These are phyloP conservation scores for Cordilura impudica DNA, from an alignment of 2,888 invertebrate species.

Conservation along the genomic window DNA sequence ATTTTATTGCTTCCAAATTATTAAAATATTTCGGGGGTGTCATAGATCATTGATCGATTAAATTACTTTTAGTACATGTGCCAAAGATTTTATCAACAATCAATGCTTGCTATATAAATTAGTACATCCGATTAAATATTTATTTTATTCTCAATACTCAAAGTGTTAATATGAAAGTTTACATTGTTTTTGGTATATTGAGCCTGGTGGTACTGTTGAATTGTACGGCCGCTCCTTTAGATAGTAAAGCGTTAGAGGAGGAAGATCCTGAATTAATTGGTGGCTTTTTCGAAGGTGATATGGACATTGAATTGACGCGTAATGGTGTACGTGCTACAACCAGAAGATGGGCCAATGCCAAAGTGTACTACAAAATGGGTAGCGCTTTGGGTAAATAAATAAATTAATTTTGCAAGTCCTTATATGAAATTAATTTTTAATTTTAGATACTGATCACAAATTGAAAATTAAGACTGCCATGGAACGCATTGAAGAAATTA, in stretches of 20 bases:
- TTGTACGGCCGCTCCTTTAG: neutral
- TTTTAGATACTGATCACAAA: constrained; percentile 77
- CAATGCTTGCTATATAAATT: neutral
- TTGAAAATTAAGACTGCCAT: constrained; percentile 83
- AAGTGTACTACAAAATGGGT: constrained; percentile 81
- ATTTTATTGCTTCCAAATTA: too few species aligned
- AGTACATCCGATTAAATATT: neutral
- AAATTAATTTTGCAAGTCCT: constrained; percentile 32
- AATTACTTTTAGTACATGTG: too few species aligned
- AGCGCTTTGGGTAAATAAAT: constrained; percentile 64
- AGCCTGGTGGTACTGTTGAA: neutral
- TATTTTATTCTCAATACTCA: neutral
- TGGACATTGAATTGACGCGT: constrained; percentile 80
- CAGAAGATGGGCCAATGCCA: constrained; percentile 82
- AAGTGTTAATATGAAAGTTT: neutral
- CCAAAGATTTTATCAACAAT: neutral
- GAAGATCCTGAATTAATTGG: constrained; percentile 87
- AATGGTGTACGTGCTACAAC: constrained; percentile 81
- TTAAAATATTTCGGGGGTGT: too few species aligned
- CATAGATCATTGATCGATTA: too few species aligned
- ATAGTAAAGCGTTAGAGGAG: neutral
- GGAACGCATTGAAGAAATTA: constrained; percentile 83
- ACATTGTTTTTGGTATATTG: neutral
- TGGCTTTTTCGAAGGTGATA: constrained; percentile 86
- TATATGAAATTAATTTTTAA: neutral